Evolutionary conservation across 2,113 vertebrate species (phyloP).

Genomic region (Alexandromys fortis): DNA sequence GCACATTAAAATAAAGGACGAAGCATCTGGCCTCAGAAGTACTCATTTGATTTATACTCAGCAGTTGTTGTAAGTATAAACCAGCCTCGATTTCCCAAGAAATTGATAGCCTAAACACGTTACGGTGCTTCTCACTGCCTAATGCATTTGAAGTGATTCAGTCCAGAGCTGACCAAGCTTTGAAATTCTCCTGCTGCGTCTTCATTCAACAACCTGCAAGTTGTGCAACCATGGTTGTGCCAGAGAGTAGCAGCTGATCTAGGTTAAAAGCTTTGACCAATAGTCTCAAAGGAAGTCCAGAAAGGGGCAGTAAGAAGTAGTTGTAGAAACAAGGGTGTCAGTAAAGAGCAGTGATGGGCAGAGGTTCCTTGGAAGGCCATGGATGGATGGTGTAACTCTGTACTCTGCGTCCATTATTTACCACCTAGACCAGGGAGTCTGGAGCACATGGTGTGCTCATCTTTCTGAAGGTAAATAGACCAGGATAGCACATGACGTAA

Average conservation of each 20-base stretch:
- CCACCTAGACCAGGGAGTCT: neutral
- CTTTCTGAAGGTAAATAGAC: neutral
- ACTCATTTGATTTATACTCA: constrained; percentile 63
- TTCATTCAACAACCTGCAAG: constrained; percentile 21
- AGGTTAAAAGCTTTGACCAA: constrained; percentile 27
- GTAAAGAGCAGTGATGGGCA: neutral
- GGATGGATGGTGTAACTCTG: neutral
- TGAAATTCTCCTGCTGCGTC: constrained; percentile 3
- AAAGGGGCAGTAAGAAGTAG: constrained; percentile 5
- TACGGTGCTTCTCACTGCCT: neutral
- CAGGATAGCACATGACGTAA: neutral
- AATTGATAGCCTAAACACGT: constrained; percentile 57
- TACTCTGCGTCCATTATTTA: neutral
- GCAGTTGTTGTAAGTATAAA: constrained; percentile 70
- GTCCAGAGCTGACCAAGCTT: neutral
- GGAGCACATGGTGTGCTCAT: neutral
- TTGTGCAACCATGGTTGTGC: neutral
- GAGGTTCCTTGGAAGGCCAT: neutral
- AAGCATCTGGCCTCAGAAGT: constrained; percentile 72
- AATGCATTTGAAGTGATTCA: constrained; percentile 40
- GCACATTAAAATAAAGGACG: constrained; percentile 70
- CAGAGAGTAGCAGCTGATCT: constrained; percentile 18
- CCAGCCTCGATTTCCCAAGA: constrained; percentile 41
- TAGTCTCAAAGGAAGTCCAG: neutral
- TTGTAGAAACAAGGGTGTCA: neutral